These are phyloP conservation scores for Nasonia oneida DNA, from an alignment of 2,888 invertebrate species.

Conservation along the genomic window DNA sequence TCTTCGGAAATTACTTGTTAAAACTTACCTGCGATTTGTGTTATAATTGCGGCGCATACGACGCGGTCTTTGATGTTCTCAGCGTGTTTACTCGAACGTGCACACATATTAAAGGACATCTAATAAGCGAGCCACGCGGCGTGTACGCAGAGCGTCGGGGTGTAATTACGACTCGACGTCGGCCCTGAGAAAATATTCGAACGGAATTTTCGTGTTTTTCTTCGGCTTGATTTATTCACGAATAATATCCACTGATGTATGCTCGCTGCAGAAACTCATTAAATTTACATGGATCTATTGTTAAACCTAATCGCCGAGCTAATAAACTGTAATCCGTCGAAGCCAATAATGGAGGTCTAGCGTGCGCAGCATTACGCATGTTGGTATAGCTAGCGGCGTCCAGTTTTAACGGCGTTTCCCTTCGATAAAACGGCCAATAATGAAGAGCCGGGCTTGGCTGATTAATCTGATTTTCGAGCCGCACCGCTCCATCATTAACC, in stretches of 20 bases:
- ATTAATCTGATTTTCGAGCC: slow-evolving; percentile 39
- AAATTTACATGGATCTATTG: not conserved
- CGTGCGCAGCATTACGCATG: too few relatives aligned
- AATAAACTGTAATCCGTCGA: not conserved
- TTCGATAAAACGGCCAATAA: slow-evolving; percentile 28
- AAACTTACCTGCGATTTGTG: not conserved
- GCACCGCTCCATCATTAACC: slow-evolving; percentile 29
- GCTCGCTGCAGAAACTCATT: not conserved
- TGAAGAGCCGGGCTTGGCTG: not conserved
- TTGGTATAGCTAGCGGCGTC: not conserved
- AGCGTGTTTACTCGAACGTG: not conserved
- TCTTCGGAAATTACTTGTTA: not conserved
- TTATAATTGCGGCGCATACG: not conserved
- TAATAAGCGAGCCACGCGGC: not conserved
- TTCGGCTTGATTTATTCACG: too few relatives aligned
- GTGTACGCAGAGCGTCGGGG: too few relatives aligned
- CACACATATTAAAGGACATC: not conserved
- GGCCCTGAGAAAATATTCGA: too few relatives aligned
- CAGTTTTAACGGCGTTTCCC: not conserved
- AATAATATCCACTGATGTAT: not conserved
- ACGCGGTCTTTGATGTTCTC: not conserved
- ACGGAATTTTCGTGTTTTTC: too few relatives aligned
- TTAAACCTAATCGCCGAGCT: slow-evolving; percentile 4
- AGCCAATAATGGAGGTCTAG: not conserved
- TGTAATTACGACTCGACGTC: too few relatives aligned